phyloP scores from a whole-genome alignment of 2,797 vertebrate genomes.

The Vipera latastei region DNA sequence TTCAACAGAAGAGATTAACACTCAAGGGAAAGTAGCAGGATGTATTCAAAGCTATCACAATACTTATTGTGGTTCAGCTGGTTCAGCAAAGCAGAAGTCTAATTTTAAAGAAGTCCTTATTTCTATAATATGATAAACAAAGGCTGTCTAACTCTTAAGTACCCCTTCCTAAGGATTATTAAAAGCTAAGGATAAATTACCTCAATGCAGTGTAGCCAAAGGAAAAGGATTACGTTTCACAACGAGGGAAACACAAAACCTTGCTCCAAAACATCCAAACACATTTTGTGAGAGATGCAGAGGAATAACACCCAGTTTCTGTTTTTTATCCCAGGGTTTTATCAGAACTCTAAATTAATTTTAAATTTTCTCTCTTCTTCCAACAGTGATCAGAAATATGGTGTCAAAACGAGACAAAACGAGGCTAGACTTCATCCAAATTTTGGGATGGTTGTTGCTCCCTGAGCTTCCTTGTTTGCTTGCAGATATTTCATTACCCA shows the following conservation, averaged over 20 bases:
- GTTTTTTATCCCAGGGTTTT: too few relatives aligned
- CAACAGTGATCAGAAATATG: neutral
- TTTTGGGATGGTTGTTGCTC: neutral
- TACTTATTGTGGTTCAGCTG: conserved; percentile 31
- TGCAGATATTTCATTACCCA: neutral
- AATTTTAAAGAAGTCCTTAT: neutral
- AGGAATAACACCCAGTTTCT: neutral
- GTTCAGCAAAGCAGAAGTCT: neutral
- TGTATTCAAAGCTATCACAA: conserved; percentile 25
- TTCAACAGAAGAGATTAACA: conserved; percentile 49
- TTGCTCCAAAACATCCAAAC: neutral
- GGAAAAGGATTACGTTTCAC: neutral
- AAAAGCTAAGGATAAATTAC: neutral
- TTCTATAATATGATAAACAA: neutral
- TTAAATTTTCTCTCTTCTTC: neutral
- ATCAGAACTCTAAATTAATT: neutral
- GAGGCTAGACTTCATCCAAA: neutral
- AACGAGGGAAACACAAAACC: neutral
- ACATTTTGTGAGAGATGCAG: neutral
- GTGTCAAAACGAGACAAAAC: neutral
- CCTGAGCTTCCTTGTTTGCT: neutral
- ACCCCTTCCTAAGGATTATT: neutral
- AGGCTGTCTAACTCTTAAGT: neutral
- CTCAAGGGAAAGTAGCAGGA: conserved; percentile 27
- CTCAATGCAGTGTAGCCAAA: neutral